Evolutionary conservation across 2,888 invertebrate species (phyloP), one percentile per base, ranked within the genome.

Genomic region (Acrobasis suavella): DNA sequence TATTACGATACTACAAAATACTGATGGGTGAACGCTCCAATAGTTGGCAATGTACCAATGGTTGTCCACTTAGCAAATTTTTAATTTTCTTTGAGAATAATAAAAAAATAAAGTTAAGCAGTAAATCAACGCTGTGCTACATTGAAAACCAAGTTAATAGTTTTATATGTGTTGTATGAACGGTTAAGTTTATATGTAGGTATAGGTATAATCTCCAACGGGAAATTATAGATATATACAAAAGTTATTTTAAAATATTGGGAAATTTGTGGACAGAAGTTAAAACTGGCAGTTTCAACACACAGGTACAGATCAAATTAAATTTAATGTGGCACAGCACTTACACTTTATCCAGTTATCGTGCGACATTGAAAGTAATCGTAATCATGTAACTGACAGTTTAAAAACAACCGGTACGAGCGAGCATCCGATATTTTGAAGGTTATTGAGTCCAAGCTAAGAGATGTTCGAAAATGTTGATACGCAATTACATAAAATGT

Each of bases 311-410:
- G n/a, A 42, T 42, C 39, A 50, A 56, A 50, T 56, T 39, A 58
- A 39, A 58, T 58, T 50, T 16, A 39, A 15, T 54, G 54, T 54
- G 12, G 15, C n/a, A 50, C 46, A 10, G 62, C 46, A 39, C 50
- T 46, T 54, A 61, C 46, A 58, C 38, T 38, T 56, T 55, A n/a
- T 62, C 56, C 56, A 38, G 59, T 62, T 50, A 66, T 50, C 52
- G 51, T 50, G 60, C 52, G 64, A 62, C 64, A 66, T 66, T 66
- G 66, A 64, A 62, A 65, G 60, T 62, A 62, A 54, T 64, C 59
- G 61, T 62, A 58, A 62, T 63, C 58, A 59, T 63, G 63, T 65
- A 65, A 65, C 63, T 58, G 63, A 61, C 52, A 15, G 58, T 50
- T 58, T 12, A 49, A 58, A 60, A 62, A 60, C 46, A 61, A 54